Conservation (phyloP, 2,888 invertebrate species). For the Philopedon plagiatum region DNA sequence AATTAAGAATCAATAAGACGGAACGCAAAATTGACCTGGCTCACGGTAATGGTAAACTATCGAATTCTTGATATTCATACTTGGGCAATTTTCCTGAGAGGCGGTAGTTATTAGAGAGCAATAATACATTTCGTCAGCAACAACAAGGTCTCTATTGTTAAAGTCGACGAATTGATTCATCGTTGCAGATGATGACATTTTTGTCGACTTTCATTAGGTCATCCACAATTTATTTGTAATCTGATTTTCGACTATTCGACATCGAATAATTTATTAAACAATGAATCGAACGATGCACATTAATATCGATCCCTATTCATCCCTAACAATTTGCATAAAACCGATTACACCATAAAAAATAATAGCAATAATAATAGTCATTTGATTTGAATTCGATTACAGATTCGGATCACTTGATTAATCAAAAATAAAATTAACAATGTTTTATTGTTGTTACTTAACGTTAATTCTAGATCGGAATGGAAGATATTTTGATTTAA, state of each 20-base stretch:
- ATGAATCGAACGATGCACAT: background rate
- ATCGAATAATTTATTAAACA: no score
- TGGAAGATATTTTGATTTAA: slow-evolving; percentile 32
- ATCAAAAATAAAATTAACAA: slow-evolving; percentile 33
- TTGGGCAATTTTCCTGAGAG: background rate
- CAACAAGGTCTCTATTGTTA: background rate
- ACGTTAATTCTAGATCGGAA: slow-evolving; percentile 21
- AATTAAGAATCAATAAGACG: slow-evolving; percentile 22
- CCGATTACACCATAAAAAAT: slow-evolving; percentile 1
- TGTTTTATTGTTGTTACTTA: slow-evolving; percentile 32
- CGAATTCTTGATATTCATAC: slow-evolving; percentile 2
- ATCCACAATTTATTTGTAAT: no score
- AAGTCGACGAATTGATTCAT: no score
- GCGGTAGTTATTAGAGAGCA: background rate
- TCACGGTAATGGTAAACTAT: background rate
- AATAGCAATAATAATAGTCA: slow-evolving; percentile 9
- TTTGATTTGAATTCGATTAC: slow-evolving; percentile 19
- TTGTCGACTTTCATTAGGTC: no score
- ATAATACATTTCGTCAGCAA: background rate
- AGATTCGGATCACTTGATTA: slow-evolving; percentile 32
- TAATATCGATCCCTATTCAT: background rate
- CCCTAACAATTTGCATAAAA: background rate
- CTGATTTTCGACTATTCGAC: no score
- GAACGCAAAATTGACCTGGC: background rate
- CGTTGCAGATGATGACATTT: no score